Conservation (phyloP, 1,140 invertebrate species). For the Yoshiicerus persimilis region DNA sequence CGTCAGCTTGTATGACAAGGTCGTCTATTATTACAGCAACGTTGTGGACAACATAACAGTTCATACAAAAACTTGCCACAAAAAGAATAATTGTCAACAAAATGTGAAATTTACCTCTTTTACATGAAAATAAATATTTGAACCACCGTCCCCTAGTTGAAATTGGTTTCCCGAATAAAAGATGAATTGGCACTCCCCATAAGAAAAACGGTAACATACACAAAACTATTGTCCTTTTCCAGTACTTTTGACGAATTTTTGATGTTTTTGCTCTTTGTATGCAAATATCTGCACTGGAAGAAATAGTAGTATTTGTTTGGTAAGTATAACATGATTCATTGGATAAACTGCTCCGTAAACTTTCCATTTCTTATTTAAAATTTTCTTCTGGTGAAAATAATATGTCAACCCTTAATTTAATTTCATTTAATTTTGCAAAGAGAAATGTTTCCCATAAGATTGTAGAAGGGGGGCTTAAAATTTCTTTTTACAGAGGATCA, state of each 20-base stretch:
- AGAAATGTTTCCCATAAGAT: no score
- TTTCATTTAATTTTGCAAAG: no score
- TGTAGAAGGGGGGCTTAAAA: no score
- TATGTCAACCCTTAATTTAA: no score
- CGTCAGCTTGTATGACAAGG: background rate
- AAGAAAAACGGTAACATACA: background rate
- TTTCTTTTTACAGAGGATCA: no score
- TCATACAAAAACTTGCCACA: background rate
- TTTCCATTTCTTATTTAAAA: no score
- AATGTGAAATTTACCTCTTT: background rate
- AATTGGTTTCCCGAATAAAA: background rate
- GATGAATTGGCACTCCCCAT: background rate
- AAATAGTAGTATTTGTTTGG: no score
- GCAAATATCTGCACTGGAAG: no score
- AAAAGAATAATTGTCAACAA: background rate
- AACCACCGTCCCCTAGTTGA: background rate
- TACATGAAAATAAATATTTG: background rate
- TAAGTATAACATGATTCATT: no score
- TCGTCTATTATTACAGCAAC: background rate
- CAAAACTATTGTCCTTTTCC: background rate
- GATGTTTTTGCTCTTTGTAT: background rate
- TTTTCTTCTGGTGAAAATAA: no score
- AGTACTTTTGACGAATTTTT: background rate
- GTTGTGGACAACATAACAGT: background rate
- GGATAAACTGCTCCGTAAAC: no score